phyloP scores from a whole-genome alignment of 2,888 invertebrate species.

The Amblyjoppa fuscipennis region DNA sequence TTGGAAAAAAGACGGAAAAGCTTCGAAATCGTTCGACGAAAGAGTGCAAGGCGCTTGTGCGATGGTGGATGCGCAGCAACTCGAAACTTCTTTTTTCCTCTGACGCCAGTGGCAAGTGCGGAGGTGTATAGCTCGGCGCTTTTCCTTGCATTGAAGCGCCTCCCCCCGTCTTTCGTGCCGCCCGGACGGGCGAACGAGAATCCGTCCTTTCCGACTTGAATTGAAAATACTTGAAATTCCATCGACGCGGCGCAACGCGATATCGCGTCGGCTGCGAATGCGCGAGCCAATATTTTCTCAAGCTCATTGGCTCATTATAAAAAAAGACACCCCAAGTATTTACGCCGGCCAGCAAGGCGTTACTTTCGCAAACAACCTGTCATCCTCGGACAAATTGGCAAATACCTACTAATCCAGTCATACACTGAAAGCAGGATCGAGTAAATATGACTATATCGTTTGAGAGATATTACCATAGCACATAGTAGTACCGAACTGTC shows the following conservation, averaged over 20 bases:
- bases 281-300: slow-evolving; percentile 44
- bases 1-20: background rate
- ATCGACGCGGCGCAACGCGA: slow-evolving; percentile 72
- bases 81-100: background rate
- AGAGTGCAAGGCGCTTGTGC: background rate
- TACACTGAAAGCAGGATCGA: background rate
- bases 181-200: slow-evolving; percentile 2
- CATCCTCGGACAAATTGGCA: background rate
- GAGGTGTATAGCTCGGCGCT: background rate
- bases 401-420: background rate
- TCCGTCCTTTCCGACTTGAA: slow-evolving; percentile 59
- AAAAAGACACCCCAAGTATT: slow-evolving; percentile 37
- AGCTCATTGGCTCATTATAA: slow-evolving; percentile 33
- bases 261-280: slow-evolving; percentile 66
- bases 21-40: background rate
- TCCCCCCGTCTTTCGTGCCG: background rate
- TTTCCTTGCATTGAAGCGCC: background rate
- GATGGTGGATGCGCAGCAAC: background rate
- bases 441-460: no score
- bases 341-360: background rate
- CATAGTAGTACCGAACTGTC: no score
- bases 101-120: background rate
- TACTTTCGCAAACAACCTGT: background rate
- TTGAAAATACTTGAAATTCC: slow-evolving; percentile 78
- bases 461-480: no score